phyloP scores from a whole-genome alignment of 1,140 invertebrate genomes.

The Phocides pigmalion region DNA sequence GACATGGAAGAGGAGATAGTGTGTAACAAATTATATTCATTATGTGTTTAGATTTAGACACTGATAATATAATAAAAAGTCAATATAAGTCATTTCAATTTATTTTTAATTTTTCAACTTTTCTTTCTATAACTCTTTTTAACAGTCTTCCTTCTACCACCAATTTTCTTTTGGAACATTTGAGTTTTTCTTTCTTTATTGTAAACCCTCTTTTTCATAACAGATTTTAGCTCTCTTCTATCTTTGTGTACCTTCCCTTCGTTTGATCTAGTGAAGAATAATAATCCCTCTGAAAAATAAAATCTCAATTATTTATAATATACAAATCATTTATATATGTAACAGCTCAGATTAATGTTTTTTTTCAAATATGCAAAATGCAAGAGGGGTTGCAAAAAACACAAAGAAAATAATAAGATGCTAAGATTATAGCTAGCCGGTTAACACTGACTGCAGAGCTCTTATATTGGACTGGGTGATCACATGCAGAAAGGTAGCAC shows the following conservation, averaged over 20 bases:
- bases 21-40: slow-evolving; percentile 5
- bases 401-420: too few species aligned
- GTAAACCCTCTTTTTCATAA: slow-evolving; percentile 85
- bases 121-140: slow-evolving; percentile 68
- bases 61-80: slow-evolving; percentile 26
- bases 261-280: slow-evolving; percentile 81
- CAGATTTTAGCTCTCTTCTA: slow-evolving; percentile 84
- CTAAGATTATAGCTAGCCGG: too few species aligned
- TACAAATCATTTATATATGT: too few species aligned
- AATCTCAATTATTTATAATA: neutral
- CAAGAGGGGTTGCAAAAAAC: too few species aligned
- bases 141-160: slow-evolving; percentile 67
- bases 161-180: slow-evolving; percentile 81
- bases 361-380: too few species aligned
- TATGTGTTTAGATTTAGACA: slow-evolving; percentile 29
- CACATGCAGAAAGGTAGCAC: too few species aligned
- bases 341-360: too few species aligned
- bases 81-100: slow-evolving; percentile 19
- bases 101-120: slow-evolving; percentile 44
- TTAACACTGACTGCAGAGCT: too few species aligned
- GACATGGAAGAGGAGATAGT: slow-evolving; percentile 96
- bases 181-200: slow-evolving; percentile 84
- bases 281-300: slow-evolving; percentile 83
- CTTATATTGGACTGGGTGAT: too few species aligned
- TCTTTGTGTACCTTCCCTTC: slow-evolving; percentile 73